Evolutionary conservation across 2,888 invertebrate species (phyloP).

Genomic region (Macrosoma leucophasiata): DNA sequence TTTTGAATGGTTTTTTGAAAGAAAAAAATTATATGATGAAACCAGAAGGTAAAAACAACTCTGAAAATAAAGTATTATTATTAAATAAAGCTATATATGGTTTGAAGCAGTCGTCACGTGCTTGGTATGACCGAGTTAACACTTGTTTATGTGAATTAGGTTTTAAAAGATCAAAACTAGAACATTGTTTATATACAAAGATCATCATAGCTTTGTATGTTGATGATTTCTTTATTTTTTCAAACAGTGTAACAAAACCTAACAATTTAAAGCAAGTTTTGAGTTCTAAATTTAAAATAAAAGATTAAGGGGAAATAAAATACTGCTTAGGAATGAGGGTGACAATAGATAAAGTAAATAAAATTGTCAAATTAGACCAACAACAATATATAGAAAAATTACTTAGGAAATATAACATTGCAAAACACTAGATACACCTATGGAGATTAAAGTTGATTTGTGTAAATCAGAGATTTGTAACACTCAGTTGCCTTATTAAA

Average conservation of each 20-base stretch:
- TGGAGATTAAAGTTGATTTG: too few species aligned
- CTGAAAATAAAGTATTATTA: too few species aligned
- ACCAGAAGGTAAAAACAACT: slow-evolving; percentile 5
- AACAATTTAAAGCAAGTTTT: slow-evolving; percentile 3
- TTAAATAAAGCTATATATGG: slow-evolving; percentile 11
- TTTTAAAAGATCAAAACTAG: slow-evolving; percentile 17
- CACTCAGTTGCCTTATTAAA: too few species aligned
- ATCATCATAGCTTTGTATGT: slow-evolving; percentile 18
- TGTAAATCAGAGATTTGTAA: too few species aligned
- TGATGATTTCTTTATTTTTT: slow-evolving; percentile 22
- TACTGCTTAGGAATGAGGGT: slow-evolving; percentile 15
- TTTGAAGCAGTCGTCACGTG: slow-evolving; percentile 1
- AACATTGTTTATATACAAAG: slow-evolving; percentile 19
- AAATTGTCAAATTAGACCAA: too few species aligned
- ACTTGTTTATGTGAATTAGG: slow-evolving; percentile 15
- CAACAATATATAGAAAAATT: too few species aligned
- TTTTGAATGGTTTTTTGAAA: slow-evolving; percentile 17
- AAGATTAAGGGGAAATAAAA: slow-evolving; percentile 9
- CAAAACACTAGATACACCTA: too few species aligned
- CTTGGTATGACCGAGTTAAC: slow-evolving; percentile 10
- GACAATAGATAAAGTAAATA: too few species aligned
- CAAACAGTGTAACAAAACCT: slow-evolving; percentile 4
- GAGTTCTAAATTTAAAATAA: slow-evolving; percentile 8
- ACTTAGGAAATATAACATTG: too few species aligned
- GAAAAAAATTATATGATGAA: slow-evolving; percentile 15